These are phyloP conservation scores for Osedax frankpressi DNA, from an alignment of 2,888 invertebrate genomes.

Conservation along the genomic window DNA sequence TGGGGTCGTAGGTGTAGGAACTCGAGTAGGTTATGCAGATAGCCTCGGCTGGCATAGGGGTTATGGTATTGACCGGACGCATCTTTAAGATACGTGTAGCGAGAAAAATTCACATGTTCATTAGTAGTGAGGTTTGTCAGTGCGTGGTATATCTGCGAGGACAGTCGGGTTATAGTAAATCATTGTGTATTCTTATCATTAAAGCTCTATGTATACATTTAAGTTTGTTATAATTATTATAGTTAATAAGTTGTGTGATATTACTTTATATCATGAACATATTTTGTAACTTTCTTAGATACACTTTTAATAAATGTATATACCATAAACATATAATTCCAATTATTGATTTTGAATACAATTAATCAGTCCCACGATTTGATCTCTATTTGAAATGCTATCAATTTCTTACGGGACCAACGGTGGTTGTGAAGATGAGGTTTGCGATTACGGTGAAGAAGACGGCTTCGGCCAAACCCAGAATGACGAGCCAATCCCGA, in stretches of 20 bases:
- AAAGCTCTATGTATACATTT: too few relatives aligned
- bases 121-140: conserved; percentile 86
- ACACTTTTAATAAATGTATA: background rate
- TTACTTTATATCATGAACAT: too few relatives aligned
- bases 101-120: conserved; percentile 83
- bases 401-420: conserved; percentile 28
- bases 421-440: conserved; percentile 35
- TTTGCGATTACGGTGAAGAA: conserved; percentile 32
- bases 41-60: conserved; percentile 71
- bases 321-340: too few relatives aligned
- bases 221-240: too few relatives aligned
- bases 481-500: conserved; percentile 35
- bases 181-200: too few relatives aligned
- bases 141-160: conserved; percentile 67
- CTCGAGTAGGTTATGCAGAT: conserved; percentile 71
- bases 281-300: too few relatives aligned
- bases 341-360: too few relatives aligned
- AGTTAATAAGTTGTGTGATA: too few relatives aligned
- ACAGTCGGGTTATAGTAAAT: background rate
- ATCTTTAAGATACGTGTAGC: conserved; percentile 76
- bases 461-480: conserved; percentile 32
- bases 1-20: conserved; percentile 57
- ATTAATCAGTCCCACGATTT: too few relatives aligned
- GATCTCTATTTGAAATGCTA: background rate
- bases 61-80: conserved; percentile 76